phyloP scores from a whole-genome alignment of 2,113 vertebrate species.

The Megalops atlanticus region DNA sequence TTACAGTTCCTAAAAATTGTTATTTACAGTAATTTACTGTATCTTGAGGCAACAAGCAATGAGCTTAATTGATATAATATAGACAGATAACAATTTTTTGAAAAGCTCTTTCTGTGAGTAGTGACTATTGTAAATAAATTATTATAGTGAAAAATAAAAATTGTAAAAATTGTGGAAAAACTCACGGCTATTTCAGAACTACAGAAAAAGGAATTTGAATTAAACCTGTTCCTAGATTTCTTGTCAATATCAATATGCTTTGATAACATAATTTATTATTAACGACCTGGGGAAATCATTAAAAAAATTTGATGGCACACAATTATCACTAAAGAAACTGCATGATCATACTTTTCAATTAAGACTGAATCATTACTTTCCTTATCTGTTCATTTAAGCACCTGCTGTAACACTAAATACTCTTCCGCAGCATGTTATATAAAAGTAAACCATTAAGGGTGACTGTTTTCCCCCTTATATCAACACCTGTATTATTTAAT shows the following conservation, averaged over 20 bases:
- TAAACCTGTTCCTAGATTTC: conserved; percentile 26
- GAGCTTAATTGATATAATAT: neutral
- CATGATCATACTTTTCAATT: neutral
- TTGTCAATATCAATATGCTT: conserved; percentile 1
- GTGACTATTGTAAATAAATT: neutral
- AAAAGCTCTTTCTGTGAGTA: too few species aligned
- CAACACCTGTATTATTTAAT: conserved; percentile 63
- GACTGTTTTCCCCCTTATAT: conserved; percentile 40
- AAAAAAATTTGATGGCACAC: neutral
- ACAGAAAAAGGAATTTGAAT: neutral
- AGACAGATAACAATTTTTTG: too few species aligned
- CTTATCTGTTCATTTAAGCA: conserved; percentile 4
- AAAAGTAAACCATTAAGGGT: conserved; percentile 26
- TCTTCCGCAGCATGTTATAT: neutral
- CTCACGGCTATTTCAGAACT: neutral
- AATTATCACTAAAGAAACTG: conserved; percentile 22
- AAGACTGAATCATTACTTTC: conserved; percentile 9
- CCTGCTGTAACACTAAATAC: too few species aligned
- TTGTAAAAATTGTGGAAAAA: neutral
- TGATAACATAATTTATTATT: neutral
- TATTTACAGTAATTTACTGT: neutral
- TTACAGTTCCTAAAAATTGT: conserved; percentile 30
- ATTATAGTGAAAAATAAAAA: neutral
- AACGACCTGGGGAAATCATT: neutral
- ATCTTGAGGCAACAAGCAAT: neutral